Conservation (phyloP, 2,888 invertebrate species). For the Willowsia nigromaculata region DNA sequence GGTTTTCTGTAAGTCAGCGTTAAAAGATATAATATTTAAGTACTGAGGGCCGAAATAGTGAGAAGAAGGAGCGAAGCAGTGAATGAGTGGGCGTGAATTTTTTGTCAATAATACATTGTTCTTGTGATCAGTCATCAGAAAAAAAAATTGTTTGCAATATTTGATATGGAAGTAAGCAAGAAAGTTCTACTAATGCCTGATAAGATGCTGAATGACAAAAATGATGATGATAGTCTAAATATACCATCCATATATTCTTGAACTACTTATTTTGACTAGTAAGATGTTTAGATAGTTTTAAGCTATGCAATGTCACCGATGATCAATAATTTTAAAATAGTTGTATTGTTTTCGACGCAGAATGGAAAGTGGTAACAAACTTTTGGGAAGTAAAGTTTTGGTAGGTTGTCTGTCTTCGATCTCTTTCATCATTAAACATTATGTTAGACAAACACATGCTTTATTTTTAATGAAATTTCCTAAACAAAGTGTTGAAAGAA, state of each 20-base stretch:
- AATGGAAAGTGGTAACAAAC: neutral
- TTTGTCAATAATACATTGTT: slow-evolving; percentile 45
- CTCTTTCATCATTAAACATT: slow-evolving; percentile 59
- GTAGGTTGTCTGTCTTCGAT: slow-evolving; percentile 46
- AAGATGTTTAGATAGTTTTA: neutral
- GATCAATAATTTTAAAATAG: neutral
- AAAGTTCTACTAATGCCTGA: slow-evolving; percentile 22
- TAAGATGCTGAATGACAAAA: neutral
- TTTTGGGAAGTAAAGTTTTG: neutral
- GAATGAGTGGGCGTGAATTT: slow-evolving; percentile 20
- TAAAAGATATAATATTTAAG: neutral
- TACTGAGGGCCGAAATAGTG: neutral
- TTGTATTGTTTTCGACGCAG: neutral
- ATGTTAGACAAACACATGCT: slow-evolving; percentile 40
- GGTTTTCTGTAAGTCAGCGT: slow-evolving; percentile 17
- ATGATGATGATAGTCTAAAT: slow-evolving; percentile 20
- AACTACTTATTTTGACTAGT: slow-evolving; percentile 50
- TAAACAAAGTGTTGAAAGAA: neutral
- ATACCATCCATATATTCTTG: slow-evolving; percentile 51
- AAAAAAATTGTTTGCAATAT: neutral
- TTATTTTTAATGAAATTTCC: slow-evolving; percentile 34
- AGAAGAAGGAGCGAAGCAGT: neutral
- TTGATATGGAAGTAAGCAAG: neutral
- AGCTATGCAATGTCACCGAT: slow-evolving; percentile 12
- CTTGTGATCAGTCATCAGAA: slow-evolving; percentile 24